A percentile compares a stretch with the other conserved stretches of the same genome.
Evolutionary conservation across 2,113 vertebrate species (phyloP).

Genomic region (Trachemys scripta): DNA sequence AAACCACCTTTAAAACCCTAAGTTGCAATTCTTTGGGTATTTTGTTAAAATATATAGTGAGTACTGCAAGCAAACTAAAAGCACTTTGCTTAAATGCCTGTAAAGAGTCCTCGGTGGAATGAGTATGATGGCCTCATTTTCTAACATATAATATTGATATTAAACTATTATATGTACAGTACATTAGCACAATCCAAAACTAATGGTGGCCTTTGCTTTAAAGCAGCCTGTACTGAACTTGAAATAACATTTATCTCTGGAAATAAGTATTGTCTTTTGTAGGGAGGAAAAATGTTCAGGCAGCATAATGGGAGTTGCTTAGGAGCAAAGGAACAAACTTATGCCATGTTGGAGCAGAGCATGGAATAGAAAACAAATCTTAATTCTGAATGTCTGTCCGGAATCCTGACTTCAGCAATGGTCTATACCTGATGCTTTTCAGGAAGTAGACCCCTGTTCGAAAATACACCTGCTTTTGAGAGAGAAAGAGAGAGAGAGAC

Average conservation of each 20-base stretch:
- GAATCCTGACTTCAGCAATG: neutral
- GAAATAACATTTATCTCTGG: constrained; percentile 26
- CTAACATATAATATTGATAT: neutral
- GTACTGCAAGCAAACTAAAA: constrained; percentile 46
- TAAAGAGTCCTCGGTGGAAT: constrained; percentile 47
- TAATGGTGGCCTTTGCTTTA: constrained; percentile 52
- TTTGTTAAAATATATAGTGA: constrained; percentile 11
- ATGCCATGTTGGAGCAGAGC: accelerated
- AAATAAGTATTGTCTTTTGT: neutral
- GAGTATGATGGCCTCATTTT: constrained; percentile 29
- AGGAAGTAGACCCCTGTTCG: neutral
- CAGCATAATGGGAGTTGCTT: neutral
- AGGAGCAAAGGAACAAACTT: neutral
- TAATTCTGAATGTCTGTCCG: neutral
- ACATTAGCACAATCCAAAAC: constrained; percentile 34
- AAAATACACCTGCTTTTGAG: neutral
- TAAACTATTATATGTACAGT: constrained; percentile 2
- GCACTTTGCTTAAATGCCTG: constrained; percentile 51
- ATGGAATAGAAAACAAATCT: neutral
- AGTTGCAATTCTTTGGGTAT: neutral
- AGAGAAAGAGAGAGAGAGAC: neutral
- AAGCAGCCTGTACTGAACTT: constrained; percentile 25
- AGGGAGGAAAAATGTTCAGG: neutral
- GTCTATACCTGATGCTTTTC: neutral
- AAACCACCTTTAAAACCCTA: constrained; percentile 40